Conservation (phyloP, 2,797 vertebrate species). For the Dendrocincla fuliginosa region DNA sequence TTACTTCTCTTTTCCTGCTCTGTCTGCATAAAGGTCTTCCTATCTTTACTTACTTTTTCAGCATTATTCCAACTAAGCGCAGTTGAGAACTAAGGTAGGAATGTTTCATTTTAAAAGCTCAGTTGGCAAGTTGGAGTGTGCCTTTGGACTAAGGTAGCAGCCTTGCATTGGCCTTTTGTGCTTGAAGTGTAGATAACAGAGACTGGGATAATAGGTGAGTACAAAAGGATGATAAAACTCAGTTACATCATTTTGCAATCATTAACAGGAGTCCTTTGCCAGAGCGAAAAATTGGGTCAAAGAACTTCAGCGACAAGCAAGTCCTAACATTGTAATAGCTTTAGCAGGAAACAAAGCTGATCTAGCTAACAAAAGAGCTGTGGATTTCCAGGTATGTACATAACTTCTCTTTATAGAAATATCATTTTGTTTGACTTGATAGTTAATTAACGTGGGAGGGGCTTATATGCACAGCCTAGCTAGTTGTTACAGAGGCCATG, state of each 20-base stretch:
- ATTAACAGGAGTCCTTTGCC: constrained; percentile 94
- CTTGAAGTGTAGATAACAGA: constrained; percentile 16
- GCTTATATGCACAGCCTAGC: neutral
- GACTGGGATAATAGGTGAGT: neutral
- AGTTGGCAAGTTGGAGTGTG: neutral
- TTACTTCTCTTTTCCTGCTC: neutral
- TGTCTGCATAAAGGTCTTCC: neutral
- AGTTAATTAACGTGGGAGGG: neutral
- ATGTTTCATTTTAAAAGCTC: neutral
- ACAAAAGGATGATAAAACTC: constrained; percentile 38
- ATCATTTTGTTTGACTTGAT: neutral
- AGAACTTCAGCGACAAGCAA: constrained; percentile 99
- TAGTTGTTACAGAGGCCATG: neutral
- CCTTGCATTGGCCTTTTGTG: neutral
- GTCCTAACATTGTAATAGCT: constrained; percentile 99
- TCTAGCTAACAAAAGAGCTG: constrained; percentile 94
- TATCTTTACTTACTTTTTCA: neutral
- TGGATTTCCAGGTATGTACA: constrained; percentile 93
- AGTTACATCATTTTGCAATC: constrained; percentile 68
- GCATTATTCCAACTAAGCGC: neutral
- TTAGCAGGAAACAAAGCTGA: constrained; percentile 99
- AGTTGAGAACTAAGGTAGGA: neutral
- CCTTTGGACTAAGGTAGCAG: neutral
- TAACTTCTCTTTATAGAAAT: constrained; percentile 8
- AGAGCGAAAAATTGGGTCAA: constrained; percentile 99